These are phyloP conservation scores for Drosophila merina DNA, from an alignment of 2,888 invertebrate species.

Conservation along the genomic window DNA sequence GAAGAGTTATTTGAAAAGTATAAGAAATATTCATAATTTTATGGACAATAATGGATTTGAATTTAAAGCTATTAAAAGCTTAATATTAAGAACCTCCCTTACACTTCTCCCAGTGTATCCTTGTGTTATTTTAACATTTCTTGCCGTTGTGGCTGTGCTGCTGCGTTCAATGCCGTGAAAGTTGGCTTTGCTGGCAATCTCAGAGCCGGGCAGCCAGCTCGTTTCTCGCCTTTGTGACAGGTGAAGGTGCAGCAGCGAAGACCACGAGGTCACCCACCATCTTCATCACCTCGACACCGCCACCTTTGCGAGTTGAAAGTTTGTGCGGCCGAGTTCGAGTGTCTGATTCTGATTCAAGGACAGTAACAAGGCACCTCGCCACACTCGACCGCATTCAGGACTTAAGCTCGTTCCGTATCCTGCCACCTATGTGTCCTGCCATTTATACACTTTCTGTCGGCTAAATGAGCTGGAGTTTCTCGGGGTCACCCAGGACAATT, in stretches of 20 bases:
- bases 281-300: neutral
- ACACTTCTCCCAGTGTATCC: neutral
- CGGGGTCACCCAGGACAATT: neutral
- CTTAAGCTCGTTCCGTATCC: conserved; percentile 28
- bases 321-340: conserved; percentile 26
- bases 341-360: conserved; percentile 43
- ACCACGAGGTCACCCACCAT: conserved; percentile 52
- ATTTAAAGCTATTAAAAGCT: too few relatives aligned
- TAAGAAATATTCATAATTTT: too few relatives aligned
- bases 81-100: too few relatives aligned
- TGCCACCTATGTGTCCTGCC: conserved; percentile 29
- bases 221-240: conserved; percentile 45
- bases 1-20: too few relatives aligned
- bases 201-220: conserved; percentile 27
- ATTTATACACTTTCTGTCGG: conserved; percentile 27
- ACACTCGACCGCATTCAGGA: conserved; percentile 56
- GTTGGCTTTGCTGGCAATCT: conserved; percentile 57
- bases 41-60: too few relatives aligned
- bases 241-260: conserved; percentile 62
- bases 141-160: conserved; percentile 21
- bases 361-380: conserved; percentile 20
- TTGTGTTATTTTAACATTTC: conserved; percentile 16
- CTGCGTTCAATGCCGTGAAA: conserved; percentile 38
- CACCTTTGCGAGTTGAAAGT: conserved; percentile 19
- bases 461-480: conserved; percentile 14